Percentiles rank a stretch among this genome's conserved stretches.
These are phyloP conservation scores for Pseudochirops cupreus DNA, from an alignment of 2,797 vertebrate species.

Conservation along the genomic window DNA sequence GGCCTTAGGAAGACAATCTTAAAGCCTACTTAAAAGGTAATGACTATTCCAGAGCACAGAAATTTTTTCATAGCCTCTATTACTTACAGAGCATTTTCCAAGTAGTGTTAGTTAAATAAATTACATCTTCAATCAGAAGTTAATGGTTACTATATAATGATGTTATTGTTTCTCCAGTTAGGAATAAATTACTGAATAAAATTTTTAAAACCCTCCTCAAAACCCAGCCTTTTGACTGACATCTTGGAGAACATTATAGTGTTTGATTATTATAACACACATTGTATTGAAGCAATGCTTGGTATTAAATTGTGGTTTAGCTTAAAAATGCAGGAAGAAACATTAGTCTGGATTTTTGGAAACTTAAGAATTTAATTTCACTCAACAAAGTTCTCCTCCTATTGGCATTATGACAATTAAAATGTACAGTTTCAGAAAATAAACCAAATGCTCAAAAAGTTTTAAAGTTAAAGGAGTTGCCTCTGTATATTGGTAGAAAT, in stretches of 20 bases:
- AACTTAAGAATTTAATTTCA: slow-evolving; percentile 38
- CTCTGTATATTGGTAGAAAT: background rate
- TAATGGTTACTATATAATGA: background rate
- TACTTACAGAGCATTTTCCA: slow-evolving; percentile 31
- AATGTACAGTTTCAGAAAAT: slow-evolving; percentile 7
- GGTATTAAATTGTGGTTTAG: background rate
- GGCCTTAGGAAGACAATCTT: background rate
- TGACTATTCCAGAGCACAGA: background rate
- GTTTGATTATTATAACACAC: background rate
- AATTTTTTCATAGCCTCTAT: background rate
- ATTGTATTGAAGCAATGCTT: background rate
- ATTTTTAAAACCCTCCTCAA: background rate
- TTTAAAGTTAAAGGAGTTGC: slow-evolving; percentile 7
- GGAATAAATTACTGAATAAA: slow-evolving; percentile 18
- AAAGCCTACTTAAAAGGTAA: slow-evolving; percentile 28
- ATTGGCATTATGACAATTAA: background rate
- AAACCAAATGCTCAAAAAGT: background rate
- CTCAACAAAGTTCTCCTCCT: background rate
- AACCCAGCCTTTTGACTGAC: background rate
- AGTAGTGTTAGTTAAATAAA: slow-evolving; percentile 23
- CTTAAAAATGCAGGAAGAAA: slow-evolving; percentile 7
- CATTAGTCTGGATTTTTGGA: background rate
- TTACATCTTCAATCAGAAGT: slow-evolving; percentile 18
- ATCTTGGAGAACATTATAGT: background rate
- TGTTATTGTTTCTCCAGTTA: background rate